These are phyloP conservation scores for Podargus strigoides DNA, from an alignment of 2,797 vertebrate genomes.

Conservation along the genomic window DNA sequence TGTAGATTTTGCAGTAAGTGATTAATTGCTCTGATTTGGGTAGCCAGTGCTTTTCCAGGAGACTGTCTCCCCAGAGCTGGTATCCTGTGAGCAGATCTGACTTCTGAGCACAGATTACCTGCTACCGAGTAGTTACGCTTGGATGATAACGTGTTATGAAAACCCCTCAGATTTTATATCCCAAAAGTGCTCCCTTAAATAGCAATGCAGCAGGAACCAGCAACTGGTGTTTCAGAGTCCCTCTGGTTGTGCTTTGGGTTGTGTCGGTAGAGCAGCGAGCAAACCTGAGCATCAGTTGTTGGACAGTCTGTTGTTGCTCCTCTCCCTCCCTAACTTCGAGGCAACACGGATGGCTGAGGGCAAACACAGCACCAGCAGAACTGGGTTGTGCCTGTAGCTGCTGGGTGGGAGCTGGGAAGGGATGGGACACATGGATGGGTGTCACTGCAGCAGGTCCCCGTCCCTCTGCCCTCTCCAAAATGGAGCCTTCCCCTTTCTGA, in stretches of 20 bases:
- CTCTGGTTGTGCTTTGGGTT: background rate
- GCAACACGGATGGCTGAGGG: background rate
- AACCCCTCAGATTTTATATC: background rate
- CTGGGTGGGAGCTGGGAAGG: background rate
- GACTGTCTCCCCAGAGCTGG: background rate
- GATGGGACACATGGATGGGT: rapidly evolving
- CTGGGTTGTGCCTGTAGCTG: background rate
- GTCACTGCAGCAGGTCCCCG: rapidly evolving
- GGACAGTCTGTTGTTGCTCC: background rate
- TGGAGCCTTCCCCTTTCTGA: background rate
- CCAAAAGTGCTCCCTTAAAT: background rate
- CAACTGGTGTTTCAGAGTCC: rapidly evolving
- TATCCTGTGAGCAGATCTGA: background rate
- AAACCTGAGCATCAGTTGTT: background rate
- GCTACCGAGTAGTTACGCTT: background rate
- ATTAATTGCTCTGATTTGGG: background rate
- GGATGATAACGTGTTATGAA: background rate
- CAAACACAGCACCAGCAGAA: background rate
- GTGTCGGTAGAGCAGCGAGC: background rate
- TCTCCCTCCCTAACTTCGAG: background rate
- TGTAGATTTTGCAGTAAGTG: constrained; percentile 18
- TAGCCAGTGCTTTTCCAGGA: background rate
- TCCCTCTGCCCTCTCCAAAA: background rate
- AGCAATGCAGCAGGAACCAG: background rate
- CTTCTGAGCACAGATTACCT: background rate